phyloP scores from a whole-genome alignment of 2,888 invertebrate genomes.

The Dinocampus coccinellae region DNA sequence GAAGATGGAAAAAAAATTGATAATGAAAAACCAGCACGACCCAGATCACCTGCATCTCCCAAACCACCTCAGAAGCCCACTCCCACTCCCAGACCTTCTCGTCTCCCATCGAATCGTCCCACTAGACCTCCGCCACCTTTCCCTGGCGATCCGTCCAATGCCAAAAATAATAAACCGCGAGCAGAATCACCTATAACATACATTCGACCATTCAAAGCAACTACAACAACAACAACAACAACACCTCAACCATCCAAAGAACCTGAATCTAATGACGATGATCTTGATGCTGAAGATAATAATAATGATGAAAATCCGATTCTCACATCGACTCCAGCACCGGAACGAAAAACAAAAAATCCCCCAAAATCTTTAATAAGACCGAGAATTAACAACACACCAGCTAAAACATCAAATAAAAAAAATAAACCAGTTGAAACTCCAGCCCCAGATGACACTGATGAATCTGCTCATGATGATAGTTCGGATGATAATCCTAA shows the following conservation, averaged over 20 bases:
- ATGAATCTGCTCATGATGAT: slow-evolving; percentile 19
- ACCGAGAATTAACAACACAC: neutral
- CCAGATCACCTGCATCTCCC: neutral
- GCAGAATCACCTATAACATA: neutral
- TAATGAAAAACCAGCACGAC: neutral
- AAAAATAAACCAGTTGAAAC: neutral
- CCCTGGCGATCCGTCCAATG: neutral
- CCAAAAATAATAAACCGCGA: neutral
- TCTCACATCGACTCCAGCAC: slow-evolving; percentile 4
- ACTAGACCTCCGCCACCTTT: slow-evolving; percentile 17
- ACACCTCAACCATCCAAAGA: slow-evolving; percentile 6
- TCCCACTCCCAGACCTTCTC: neutral
- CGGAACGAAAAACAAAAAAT: slow-evolving; percentile 9
- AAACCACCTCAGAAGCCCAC: slow-evolving; percentile 10
- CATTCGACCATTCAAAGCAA: neutral
- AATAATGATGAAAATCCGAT: slow-evolving; percentile 20
- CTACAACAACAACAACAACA: neutral
- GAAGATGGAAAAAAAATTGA: neutral
- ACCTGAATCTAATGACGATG: slow-evolving; percentile 23
- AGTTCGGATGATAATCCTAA: slow-evolving; percentile 7
- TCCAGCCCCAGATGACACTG: slow-evolving; percentile 14
- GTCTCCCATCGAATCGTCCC: neutral
- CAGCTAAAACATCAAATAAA: slow-evolving; percentile 9
- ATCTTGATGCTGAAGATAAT: slow-evolving; percentile 18
- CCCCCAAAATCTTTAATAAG: slow-evolving; percentile 1